Percentiles rank a stretch among this genome's conserved stretches.
Conservation (phyloP, 2,113 vertebrate species). For the Prolemur simus region DNA sequence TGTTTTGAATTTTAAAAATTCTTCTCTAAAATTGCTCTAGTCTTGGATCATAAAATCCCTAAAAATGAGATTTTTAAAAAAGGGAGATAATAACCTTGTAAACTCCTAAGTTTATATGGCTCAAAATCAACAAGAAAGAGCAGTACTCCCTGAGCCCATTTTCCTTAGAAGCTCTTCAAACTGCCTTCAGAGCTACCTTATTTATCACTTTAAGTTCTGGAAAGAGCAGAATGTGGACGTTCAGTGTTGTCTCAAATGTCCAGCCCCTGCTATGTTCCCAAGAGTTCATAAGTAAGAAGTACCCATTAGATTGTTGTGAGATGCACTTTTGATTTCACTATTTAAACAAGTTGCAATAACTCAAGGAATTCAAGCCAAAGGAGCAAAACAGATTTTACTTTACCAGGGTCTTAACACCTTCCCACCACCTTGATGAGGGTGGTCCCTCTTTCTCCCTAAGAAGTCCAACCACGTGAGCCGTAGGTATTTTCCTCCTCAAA, state of each 20-base stretch:
- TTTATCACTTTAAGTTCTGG: conserved; percentile 59
- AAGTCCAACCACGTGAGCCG: conserved; percentile 62
- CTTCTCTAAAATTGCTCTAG: not conserved
- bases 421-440: not conserved
- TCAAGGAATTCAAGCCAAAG: conserved; percentile 61
- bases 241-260: conserved; percentile 2
- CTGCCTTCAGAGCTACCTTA: conserved; percentile 70
- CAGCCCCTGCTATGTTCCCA: conserved; percentile 30
- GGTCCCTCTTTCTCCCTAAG: conserved; percentile 37
- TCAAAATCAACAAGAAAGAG: not conserved
- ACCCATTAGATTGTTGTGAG: not conserved
- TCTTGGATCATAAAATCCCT: not conserved
- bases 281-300: conserved; percentile 70
- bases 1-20: not conserved
- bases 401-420: conserved; percentile 5
- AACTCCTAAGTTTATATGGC: not conserved
- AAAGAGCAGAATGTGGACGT: conserved; percentile 60
- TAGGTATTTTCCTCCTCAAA: conserved; percentile 51
- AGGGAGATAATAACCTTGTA: not conserved
- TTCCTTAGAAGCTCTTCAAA: conserved; percentile 53
- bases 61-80: conserved; percentile 4
- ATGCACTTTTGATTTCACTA: conserved; percentile 74
- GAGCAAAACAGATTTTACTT: conserved; percentile 58
- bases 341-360: conserved; percentile 66
- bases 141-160: not conserved